phyloP scores from a whole-genome alignment of 1,140 invertebrate genomes.

The Macrocentrus cingulum region DNA sequence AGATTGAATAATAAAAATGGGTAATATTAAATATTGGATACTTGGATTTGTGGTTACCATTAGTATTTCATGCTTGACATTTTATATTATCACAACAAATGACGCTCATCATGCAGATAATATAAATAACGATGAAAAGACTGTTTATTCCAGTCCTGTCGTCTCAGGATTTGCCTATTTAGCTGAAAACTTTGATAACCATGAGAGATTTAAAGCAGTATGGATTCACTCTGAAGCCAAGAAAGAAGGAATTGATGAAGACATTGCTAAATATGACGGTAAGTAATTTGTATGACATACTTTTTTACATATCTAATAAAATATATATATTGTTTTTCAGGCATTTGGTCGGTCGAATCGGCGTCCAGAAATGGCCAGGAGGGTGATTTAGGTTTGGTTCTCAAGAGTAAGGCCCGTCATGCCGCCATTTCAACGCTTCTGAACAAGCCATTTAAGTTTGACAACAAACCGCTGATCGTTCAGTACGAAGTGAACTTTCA shows the following conservation, averaged over 20 bases:
- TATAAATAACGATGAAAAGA: conserved; percentile 23
- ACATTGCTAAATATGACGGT: conserved; percentile 95
- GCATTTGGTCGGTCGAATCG: conserved; percentile 76
- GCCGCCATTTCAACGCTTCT: conserved; percentile 89
- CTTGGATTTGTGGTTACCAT: conserved; percentile 14
- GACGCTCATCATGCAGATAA: conserved; percentile 29
- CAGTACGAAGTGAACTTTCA: conserved; percentile 90
- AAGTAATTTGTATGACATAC: no score
- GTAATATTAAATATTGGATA: conserved; percentile 18
- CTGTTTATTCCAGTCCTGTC: conserved; percentile 62
- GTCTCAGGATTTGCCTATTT: conserved; percentile 71
- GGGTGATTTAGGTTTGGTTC: conserved; percentile 84
- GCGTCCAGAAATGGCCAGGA: conserved; percentile 74
- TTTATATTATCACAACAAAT: conserved; percentile 6
- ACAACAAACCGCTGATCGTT: conserved; percentile 84
- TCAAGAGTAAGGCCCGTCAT: conserved; percentile 95
- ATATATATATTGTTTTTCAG: conserved; percentile 45
- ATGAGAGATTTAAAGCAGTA: conserved; percentile 69
- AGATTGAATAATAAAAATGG: no score
- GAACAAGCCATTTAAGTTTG: conserved; percentile 82
- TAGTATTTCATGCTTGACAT: not conserved
- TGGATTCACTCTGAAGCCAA: conserved; percentile 92
- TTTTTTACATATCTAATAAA: not conserved
- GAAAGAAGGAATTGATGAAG: conserved; percentile 89
- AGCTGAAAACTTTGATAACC: conserved; percentile 87